Evolutionary conservation across 2,888 invertebrate genomes (phyloP), one percentile per base, ranked within the genome.

Genomic region (Stegophylla sp.): DNA sequence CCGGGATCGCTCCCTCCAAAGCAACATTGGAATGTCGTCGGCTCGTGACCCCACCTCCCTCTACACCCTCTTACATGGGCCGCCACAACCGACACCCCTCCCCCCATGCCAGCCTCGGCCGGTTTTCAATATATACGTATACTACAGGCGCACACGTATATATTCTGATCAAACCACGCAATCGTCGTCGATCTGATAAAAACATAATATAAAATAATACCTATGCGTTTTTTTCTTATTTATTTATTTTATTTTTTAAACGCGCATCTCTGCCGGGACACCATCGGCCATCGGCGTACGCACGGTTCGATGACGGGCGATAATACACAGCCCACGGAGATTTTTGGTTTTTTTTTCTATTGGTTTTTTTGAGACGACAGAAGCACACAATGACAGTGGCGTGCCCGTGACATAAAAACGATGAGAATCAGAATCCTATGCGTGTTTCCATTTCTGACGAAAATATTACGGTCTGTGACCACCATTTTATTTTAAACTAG

Each of bases 1-100:
- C 79, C 82, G 75, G n/a, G 83, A 82, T 81, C 81, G 82, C 82
- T 59, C 73, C 63, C 73, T 56, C 71, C 79, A 69, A 59, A 61
- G 69, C 69, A n/a, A 15, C 61, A 61, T 59, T 17, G 79, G 79
- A 79, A 79, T 79, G 79, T 79, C 79, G 79, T 79, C 71, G 79
- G 71, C 69, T 79, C 79, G 79, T 79, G 71, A 79, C 79, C 79
- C 79, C 79, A 45, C 79, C 67, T 56, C 76, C 72, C 72, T 26
- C 72, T 77, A 51, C 76, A 77, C 76, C 76, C 66, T 51, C 66
- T 23, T 56, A 43, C 0, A 23, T n/a, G 7, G 3, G 15, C 53
- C 23, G 17, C 20, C 20, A 56, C 56, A 10, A 12, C 67, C 67
- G 67, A 43, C 53, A n/a, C 56, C 64, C 48, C 74, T 28, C 64